Conservation (phyloP, 2,888 invertebrate genomes). For the Phyllotreta striolata region DNA sequence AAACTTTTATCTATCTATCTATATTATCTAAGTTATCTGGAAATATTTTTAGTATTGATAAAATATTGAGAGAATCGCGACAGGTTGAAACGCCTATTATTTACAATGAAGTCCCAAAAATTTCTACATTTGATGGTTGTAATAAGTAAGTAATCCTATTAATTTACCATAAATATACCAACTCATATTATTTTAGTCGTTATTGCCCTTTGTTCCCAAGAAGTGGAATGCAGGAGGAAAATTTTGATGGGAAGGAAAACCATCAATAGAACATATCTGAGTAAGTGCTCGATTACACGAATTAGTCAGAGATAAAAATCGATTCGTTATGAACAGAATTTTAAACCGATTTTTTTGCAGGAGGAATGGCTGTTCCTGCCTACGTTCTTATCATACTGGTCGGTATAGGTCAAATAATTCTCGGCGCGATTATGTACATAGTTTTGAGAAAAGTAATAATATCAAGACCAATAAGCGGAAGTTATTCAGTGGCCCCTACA, state of each 20-base stretch:
- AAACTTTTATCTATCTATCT: no score
- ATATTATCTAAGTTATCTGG: no score
- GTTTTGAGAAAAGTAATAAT: constrained; percentile 75
- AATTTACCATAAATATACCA: neutral
- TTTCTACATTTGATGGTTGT: no score
- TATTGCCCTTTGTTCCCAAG: constrained; percentile 70
- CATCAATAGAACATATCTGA: constrained; percentile 78
- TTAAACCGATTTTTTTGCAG: constrained; percentile 59
- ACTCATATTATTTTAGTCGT: constrained; percentile 61
- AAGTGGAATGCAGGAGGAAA: constrained; percentile 79
- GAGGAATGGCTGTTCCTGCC: constrained; percentile 75
- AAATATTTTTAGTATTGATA: no score
- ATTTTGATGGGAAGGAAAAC: constrained; percentile 81
- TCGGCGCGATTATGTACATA: constrained; percentile 75
- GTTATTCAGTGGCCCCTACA: constrained; percentile 42
- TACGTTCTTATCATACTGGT: constrained; percentile 78
- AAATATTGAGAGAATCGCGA: no score
- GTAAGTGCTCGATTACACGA: constrained; percentile 66
- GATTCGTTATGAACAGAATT: neutral
- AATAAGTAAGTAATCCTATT: neutral
- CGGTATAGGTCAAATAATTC: constrained; percentile 72
- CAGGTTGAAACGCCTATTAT: no score
- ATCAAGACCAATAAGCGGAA: constrained; percentile 63
- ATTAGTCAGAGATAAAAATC: neutral
- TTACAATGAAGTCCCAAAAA: no score